phyloP scores from a whole-genome alignment of 1,140 invertebrate genomes.

The Pogonus chalceus region DNA sequence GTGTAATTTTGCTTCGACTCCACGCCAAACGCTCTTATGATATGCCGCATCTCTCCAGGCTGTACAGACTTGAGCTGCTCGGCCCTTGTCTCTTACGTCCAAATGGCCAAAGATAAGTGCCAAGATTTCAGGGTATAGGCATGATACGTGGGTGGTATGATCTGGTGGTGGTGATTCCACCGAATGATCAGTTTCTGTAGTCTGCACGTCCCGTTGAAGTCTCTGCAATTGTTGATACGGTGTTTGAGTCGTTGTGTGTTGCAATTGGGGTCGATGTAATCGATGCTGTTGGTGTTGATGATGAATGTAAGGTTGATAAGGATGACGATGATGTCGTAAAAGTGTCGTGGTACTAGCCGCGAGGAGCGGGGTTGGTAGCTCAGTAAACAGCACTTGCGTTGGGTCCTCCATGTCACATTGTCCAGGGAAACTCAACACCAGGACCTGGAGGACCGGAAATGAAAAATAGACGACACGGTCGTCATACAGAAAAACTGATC shows the following conservation, averaged over 20 bases:
- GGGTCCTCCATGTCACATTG: slow-evolving; percentile 30
- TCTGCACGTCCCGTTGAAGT: slow-evolving; percentile 20
- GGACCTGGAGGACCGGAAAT: no score
- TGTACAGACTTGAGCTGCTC: slow-evolving; percentile 81
- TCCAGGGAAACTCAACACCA: background rate
- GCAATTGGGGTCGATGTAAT: slow-evolving; percentile 33
- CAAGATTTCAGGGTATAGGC: slow-evolving; percentile 84
- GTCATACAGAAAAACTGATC: no score
- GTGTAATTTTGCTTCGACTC: slow-evolving; percentile 83
- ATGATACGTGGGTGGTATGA: slow-evolving; percentile 68
- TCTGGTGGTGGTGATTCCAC: slow-evolving; percentile 27
- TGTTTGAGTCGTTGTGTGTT: slow-evolving; percentile 40
- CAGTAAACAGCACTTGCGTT: slow-evolving; percentile 31
- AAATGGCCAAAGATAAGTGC: slow-evolving; percentile 86
- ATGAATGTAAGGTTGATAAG: slow-evolving; percentile 41
- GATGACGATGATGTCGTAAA: slow-evolving; percentile 33
- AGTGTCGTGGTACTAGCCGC: slow-evolving; percentile 27
- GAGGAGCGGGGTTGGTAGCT: slow-evolving; percentile 37
- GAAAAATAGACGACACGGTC: no score
- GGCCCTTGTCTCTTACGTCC: slow-evolving; percentile 76
- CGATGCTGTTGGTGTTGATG: slow-evolving; percentile 46
- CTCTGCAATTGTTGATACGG: slow-evolving; percentile 39
- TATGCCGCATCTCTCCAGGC: slow-evolving; percentile 88
- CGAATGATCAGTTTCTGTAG: slow-evolving; percentile 16
- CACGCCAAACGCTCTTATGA: slow-evolving; percentile 83